Percentiles rank a stretch among this genome's conserved stretches.
Conservation (phyloP, 2,888 invertebrate genomes). For the Aphidoletes aphidimyza region DNA sequence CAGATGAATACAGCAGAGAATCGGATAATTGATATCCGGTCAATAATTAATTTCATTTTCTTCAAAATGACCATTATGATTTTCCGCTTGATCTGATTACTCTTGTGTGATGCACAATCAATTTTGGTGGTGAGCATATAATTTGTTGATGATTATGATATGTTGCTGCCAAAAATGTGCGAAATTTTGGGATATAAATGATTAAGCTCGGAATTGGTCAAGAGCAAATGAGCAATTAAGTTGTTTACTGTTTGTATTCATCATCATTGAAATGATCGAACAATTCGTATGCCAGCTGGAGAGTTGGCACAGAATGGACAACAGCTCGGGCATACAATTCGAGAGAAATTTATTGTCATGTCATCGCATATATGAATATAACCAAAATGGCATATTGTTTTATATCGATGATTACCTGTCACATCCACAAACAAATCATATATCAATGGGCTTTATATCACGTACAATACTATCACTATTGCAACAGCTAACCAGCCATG, state of each 20-base stretch:
- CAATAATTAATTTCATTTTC: conserved; percentile 2
- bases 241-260: background rate
- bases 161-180: background rate
- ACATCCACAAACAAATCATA: conserved; percentile 16
- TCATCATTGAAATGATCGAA: background rate
- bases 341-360: background rate
- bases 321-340: background rate
- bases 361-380: background rate
- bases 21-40: background rate
- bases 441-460: background rate
- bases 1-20: background rate
- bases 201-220: no score
- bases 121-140: background rate
- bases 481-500: background rate
- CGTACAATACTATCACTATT: background rate
- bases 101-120: background rate
- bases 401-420: conserved; percentile 9
- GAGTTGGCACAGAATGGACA: background rate
- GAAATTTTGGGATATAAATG: background rate
- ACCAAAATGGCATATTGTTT: conserved; percentile 24
- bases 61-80: background rate
- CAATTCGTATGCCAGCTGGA: background rate
- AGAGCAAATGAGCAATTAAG: background rate
- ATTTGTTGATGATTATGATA: background rate
- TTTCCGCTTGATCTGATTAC: background rate